Conservation (phyloP, 2,888 invertebrate species). For the Trichopoda pennipes region DNA sequence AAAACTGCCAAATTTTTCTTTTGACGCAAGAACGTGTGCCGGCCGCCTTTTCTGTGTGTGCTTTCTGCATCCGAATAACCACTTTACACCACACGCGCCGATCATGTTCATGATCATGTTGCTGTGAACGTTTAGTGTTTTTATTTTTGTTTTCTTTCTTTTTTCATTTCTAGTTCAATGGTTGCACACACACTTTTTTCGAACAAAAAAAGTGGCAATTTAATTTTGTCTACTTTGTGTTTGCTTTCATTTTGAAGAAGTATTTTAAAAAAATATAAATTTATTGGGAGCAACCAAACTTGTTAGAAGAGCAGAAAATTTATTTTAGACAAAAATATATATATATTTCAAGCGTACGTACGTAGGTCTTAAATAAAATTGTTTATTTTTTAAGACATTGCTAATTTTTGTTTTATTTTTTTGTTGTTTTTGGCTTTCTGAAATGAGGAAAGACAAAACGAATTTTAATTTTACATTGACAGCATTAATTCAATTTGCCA, state of each 20-base stretch:
- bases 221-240: background rate
- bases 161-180: conserved; percentile 37
- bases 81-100: conserved; percentile 64
- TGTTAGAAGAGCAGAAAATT: conserved; percentile 9
- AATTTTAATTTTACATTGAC: conserved; percentile 38
- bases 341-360: conserved; percentile 24
- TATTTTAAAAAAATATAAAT: conserved; percentile 31
- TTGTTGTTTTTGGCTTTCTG: background rate
- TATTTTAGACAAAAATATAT: background rate
- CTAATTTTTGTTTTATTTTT: conserved; percentile 1
- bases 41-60: conserved; percentile 6
- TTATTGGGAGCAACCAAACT: conserved; percentile 18
- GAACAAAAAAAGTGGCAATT: conserved; percentile 26
- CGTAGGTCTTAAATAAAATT: conserved; percentile 23
- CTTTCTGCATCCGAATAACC: conserved; percentile 36
- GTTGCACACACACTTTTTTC: conserved; percentile 40
- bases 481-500: conserved; percentile 38
- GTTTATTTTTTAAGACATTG: conserved; percentile 11
- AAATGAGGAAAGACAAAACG: background rate
- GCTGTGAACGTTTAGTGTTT: background rate
- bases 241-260: background rate
- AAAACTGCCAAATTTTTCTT: conserved; percentile 57
- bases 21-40: conserved; percentile 46
- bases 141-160: background rate
- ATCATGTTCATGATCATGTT: conserved; percentile 54